Evolutionary conservation across 2,113 vertebrate species (phyloP), one percentile per base, ranked within the genome.

Genomic region (Hippolais icterina): DNA sequence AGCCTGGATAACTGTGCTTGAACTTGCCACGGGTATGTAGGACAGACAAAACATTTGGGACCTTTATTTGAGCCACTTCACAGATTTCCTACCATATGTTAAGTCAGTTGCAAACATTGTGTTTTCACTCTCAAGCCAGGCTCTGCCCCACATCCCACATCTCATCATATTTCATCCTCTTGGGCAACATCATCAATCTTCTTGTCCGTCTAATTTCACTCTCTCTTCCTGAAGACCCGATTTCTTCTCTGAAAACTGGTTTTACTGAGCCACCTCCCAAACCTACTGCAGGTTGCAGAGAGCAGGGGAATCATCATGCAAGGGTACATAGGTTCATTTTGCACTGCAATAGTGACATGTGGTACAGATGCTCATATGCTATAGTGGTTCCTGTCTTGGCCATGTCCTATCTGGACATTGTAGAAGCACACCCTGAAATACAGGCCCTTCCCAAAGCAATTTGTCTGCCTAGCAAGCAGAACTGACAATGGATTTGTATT

Each of bases 351-450:
- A 49, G 24, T 57, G 59, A 69, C 35, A 81, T 3, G 12, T 66
- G 31, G 12, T 64, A 41, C 9, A 84, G 44, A 47, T 44, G 29
- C 25, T 74, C 8, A 13, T 5, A 54, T 1, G 6, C 0, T 0
- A 72, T 25, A 70, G 16, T 37, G 9, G 12, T 33, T 80, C 23
- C 27, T 4, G 0, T 72, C 50, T 64, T 3, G 1, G 20, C 21
- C 4, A 5, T 46, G 22, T 15, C 37, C 52, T 68, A 7, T 25
- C 18, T 69, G 47, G 31, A 54, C n/a, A 60, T 41, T 6, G 3
- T 22, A 57, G 7, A 79, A 54, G 27, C 52, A 93, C 31, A 82
- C 46, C 37, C 53, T 53, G 61, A 87, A 82, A 69, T 13, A 42
- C 14, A 87, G 37, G 6, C 42, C 79, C 70, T 86, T 92, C 37